These are phyloP conservation scores for Sinhomidia bicolor DNA, from an alignment of 2,888 invertebrate species.

Conservation along the genomic window DNA sequence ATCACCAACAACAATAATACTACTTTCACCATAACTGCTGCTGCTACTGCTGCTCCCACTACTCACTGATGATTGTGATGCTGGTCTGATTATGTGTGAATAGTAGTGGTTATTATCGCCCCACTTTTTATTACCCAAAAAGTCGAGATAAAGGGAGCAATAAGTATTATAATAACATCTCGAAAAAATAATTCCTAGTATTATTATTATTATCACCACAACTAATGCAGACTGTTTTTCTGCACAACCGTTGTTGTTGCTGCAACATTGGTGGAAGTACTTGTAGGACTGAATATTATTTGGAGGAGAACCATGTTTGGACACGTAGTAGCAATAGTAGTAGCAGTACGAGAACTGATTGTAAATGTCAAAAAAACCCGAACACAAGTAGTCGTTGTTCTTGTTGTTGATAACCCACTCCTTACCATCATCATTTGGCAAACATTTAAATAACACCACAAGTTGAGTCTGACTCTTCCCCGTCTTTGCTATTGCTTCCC, in stretches of 20 bases:
- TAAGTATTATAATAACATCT: no score
- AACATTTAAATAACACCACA: constrained; percentile 31
- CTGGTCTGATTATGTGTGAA: background rate
- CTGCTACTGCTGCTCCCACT: background rate
- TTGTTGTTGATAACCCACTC: background rate
- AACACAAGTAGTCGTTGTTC: background rate
- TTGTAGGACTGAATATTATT: no score
- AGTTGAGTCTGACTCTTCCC: background rate
- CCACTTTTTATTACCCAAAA: constrained; percentile 1
- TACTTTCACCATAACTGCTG: background rate
- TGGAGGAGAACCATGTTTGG: background rate
- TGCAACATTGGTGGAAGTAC: no score
- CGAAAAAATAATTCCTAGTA: no score
- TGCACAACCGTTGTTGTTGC: no score
- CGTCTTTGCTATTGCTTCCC: background rate
- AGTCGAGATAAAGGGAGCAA: background rate
- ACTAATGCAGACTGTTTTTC: no score
- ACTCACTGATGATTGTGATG: background rate
- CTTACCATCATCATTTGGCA: constrained; percentile 10
- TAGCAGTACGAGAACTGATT: background rate
- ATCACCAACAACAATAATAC: background rate
- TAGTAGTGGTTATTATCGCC: background rate
- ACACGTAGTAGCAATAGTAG: background rate
- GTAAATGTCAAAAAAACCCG: background rate
- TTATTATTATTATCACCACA: no score